phyloP scores from a whole-genome alignment of 2,113 vertebrate species.

The Galeopterus variegatus region DNA sequence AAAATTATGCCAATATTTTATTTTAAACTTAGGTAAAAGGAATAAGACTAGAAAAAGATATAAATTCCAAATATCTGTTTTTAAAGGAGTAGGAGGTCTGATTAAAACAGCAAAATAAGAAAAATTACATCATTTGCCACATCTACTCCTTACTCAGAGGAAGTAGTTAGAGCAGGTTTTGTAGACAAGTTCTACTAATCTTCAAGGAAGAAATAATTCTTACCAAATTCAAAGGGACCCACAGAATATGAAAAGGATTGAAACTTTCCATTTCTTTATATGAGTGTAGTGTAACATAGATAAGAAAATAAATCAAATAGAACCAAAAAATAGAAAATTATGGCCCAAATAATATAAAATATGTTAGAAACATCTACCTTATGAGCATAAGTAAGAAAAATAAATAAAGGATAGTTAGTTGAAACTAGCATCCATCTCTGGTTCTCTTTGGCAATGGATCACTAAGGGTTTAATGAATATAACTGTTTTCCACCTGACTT shows the following conservation, averaged over 20 bases:
- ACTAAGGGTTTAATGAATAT: rapidly evolving
- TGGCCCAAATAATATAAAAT: too few relatives aligned
- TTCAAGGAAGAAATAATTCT: background rate
- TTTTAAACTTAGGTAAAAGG: background rate
- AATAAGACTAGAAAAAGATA: background rate
- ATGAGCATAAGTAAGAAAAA: background rate
- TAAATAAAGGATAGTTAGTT: background rate
- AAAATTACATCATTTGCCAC: background rate
- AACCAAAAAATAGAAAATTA: background rate
- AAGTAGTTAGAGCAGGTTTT: background rate
- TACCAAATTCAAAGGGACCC: background rate
- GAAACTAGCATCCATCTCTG: background rate
- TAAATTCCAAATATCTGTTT: background rate
- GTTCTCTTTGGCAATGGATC: background rate
- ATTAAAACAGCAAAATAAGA: background rate
- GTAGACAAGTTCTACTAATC: background rate
- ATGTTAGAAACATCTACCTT: background rate
- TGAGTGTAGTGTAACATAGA: background rate
- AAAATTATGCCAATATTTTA: background rate
- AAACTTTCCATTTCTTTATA: background rate
- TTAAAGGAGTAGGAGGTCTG: background rate
- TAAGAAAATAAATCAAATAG: background rate
- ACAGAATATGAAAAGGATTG: background rate
- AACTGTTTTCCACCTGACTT: background rate
- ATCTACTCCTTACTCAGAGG: background rate